A percentile compares a stretch with the other conserved stretches of the same genome.
Conservation (phyloP, 2,113 vertebrate genomes). For the Pelobates fuscus region DNA sequence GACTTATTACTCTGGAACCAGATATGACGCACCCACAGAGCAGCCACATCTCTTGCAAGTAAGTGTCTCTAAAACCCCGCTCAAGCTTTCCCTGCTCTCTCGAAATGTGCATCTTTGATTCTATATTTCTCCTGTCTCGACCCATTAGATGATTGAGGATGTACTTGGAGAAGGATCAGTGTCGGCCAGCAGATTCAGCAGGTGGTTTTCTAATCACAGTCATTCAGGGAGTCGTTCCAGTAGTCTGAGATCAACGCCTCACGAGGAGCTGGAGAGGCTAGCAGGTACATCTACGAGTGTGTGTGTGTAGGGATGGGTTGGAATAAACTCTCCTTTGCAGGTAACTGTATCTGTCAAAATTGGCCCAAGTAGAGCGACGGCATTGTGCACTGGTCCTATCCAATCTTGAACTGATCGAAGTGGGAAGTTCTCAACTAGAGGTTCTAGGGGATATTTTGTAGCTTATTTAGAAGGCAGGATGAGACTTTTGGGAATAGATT, state of each 20-base stretch:
- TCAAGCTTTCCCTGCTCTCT: constrained; percentile 22
- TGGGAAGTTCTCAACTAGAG: no score
- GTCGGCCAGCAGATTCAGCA: constrained; percentile 91
- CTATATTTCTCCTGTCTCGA: constrained; percentile 45
- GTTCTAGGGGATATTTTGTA: no score
- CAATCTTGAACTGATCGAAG: no score
- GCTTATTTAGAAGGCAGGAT: no score
- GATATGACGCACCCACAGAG: constrained; percentile 47
- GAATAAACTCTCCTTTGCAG: no score
- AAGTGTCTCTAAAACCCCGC: constrained; percentile 56
- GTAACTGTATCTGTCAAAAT: no score
- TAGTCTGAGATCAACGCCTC: constrained; percentile 93
- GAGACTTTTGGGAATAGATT: no score
- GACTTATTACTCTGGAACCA: constrained; percentile 35
- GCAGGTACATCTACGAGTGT: constrained; percentile 74
- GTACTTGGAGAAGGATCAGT: constrained; percentile 91
- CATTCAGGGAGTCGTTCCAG: constrained; percentile 91
- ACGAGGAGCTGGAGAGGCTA: constrained; percentile 92
- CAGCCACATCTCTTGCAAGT: constrained; percentile 53
- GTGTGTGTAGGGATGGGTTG: neutral
- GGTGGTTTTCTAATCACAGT: constrained; percentile 92
- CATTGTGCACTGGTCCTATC: no score
- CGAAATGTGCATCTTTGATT: constrained; percentile 33
- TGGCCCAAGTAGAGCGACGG: no score
- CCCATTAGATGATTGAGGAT: constrained; percentile 91